Evolutionary conservation across 2,113 vertebrate genomes (phyloP).

Genomic region (Corythornis vintsioides): DNA sequence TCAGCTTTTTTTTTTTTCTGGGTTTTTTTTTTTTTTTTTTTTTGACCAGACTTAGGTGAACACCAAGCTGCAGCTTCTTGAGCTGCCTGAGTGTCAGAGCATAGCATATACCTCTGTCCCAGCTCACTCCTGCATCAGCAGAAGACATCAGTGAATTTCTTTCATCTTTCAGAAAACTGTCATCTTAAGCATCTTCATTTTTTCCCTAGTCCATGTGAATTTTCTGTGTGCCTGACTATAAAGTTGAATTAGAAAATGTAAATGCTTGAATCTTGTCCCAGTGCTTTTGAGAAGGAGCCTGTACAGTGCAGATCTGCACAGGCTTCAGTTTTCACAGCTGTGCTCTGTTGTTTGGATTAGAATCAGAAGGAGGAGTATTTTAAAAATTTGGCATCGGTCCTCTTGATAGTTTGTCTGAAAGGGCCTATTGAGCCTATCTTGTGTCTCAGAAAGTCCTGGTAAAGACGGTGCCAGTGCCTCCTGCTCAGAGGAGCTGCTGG

Average conservation of each 20-base stretch:
- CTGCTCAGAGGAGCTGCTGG: neutral
- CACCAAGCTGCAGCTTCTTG: neutral
- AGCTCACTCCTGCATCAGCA: neutral
- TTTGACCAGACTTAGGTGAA: neutral
- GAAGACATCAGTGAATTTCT: neutral
- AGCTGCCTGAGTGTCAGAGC: neutral
- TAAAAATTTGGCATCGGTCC: neutral
- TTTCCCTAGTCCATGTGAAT: neutral
- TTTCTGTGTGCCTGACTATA: neutral
- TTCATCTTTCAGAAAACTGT: neutral
- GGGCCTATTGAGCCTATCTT: neutral
- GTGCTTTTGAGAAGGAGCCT: neutral
- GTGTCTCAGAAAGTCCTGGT: neutral
- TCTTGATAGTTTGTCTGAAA: slow-evolving; percentile 19
- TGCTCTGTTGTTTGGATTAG: slow-evolving; percentile 53
- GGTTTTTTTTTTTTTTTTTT: neutral
- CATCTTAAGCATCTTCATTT: neutral
- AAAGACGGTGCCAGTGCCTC: neutral
- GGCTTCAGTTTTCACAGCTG: slow-evolving; percentile 67
- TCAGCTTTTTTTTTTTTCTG: neutral
- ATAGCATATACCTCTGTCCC: neutral
- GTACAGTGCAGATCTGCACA: neutral
- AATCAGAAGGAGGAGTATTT: slow-evolving; percentile 49
- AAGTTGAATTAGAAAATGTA: neutral
- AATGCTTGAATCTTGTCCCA: neutral